Evolutionary conservation across 2,888 invertebrate species (phyloP), one percentile per base, ranked within the genome.

Genomic region (Phlogophora meticulosa): DNA sequence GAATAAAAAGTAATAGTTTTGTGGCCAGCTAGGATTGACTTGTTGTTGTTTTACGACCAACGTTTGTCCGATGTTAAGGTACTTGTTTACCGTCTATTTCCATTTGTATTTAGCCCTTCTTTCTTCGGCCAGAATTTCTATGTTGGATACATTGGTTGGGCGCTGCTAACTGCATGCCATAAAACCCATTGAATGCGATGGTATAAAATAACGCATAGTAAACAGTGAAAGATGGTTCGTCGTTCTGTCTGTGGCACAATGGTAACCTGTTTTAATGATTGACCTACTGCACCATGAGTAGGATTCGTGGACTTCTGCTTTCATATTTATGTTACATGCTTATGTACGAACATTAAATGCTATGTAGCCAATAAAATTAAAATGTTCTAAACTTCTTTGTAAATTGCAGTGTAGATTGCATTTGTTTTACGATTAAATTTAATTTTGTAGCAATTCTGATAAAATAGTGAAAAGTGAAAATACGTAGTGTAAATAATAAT

Each of bases 201-300:
- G 24, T 20, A 42, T 22, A 28, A n/a, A 55, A n/a, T 48, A 51
- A 45, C 22, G 10, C 2, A 34, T 32, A 22, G 20, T 46, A 40
- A 49, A 36, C 2, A 46, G 53, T 56, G 56, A 57, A 49, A 72
- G 49, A 72, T 48, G 43, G 46, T 43, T 28, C 15, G 22, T 36
- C 15, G 13, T 42, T 52, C n/a, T n/a, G 38, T 57, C 17, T 40
- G 32, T 56, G 38, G 45, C 43, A 59, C 59, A 48, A 46, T 59
- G 28, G 24, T 20, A 64, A 74, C 78, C 78, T 28, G 72, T 77
- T 77, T 43, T 7, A 32, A 56, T 51, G 32, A 22, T 34, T 13
- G 45, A 58, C 62, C 49, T 46, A 49, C 56, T 36, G 34, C 9
- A 9, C 11, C 28, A 32, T 36, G 49, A 20, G 13, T 15, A 13